Evolutionary conservation across 2,797 vertebrate species (phyloP).

Genomic region (Eutrigla gurnardus): DNA sequence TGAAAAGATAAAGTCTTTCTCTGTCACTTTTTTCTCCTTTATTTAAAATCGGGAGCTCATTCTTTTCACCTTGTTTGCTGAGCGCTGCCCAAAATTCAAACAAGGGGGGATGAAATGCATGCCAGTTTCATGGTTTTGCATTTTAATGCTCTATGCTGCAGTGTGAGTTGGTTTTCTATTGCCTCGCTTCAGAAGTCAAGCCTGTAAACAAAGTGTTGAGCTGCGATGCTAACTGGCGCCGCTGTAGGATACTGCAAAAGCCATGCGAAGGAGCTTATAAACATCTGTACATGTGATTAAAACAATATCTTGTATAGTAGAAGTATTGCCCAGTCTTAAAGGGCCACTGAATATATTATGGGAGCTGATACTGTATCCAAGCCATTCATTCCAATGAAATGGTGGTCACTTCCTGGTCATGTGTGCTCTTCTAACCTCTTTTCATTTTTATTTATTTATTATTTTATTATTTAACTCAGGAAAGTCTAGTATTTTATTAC

Average conservation of each 20-base stretch:
- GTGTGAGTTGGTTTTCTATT: conserved; percentile 63
- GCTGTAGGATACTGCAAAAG: conserved; percentile 34
- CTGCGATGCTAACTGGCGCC: conserved; percentile 27
- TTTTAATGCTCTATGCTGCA: conserved; percentile 60
- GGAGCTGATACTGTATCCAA: conserved; percentile 8
- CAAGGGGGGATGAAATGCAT: conserved; percentile 49
- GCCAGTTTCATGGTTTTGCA: conserved; percentile 57
- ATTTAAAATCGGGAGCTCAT: conserved; percentile 52
- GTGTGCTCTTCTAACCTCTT: too few species aligned
- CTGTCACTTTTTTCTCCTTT: conserved; percentile 30
- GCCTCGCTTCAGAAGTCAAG: conserved; percentile 57
- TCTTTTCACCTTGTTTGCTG: conserved; percentile 73
- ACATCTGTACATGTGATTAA: conserved; percentile 4
- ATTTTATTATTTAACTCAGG: too few species aligned
- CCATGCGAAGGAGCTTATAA: conserved; percentile 8
- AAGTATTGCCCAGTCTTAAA: conserved; percentile 1
- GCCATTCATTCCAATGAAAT: conserved; percentile 9
- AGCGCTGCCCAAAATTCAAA: conserved; percentile 65
- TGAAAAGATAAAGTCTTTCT: conserved; percentile 76
- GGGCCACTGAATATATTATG: neutral
- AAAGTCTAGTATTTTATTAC: too few species aligned
- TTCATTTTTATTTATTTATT: too few species aligned
- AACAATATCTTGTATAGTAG: neutral
- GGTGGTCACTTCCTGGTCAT: too few species aligned
- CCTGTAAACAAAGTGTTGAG: conserved; percentile 63